phyloP scores from a whole-genome alignment of 2,888 invertebrate species.

The Coenonympha glycerion region DNA sequence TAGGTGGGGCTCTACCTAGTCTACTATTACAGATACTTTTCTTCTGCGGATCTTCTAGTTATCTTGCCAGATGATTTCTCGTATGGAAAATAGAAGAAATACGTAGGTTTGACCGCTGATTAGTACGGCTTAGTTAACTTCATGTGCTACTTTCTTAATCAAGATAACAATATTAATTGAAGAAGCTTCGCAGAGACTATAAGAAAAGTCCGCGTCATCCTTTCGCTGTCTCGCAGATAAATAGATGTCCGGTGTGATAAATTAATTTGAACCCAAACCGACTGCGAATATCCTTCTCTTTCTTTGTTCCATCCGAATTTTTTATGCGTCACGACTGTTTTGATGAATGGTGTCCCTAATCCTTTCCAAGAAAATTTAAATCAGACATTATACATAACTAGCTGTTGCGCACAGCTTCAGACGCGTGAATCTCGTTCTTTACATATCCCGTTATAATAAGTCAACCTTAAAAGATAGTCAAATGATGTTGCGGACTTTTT shows the following conservation, averaged over 20 bases:
- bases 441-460: too few species aligned
- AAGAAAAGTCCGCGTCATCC: not conserved
- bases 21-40: too few species aligned
- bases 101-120: too few species aligned
- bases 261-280: not conserved
- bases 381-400: not conserved
- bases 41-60: too few species aligned
- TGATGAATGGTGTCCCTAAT: not conserved
- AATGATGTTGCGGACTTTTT: too few species aligned
- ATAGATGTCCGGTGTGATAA: not conserved
- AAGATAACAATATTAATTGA: not conserved
- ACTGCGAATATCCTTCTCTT: not conserved
- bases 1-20: too few species aligned
- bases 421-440: too few species aligned
- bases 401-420: too few species aligned
- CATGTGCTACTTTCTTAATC: not conserved
- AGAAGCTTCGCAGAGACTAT: not conserved
- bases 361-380: not conserved
- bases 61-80: too few species aligned
- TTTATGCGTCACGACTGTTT: not conserved
- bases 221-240: not conserved
- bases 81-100: too few species aligned
- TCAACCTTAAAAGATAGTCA: too few species aligned
- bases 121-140: not conserved
- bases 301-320: not conserved